Conservation (phyloP, 2,888 invertebrate species). For the Perizoma affinitatum region DNA sequence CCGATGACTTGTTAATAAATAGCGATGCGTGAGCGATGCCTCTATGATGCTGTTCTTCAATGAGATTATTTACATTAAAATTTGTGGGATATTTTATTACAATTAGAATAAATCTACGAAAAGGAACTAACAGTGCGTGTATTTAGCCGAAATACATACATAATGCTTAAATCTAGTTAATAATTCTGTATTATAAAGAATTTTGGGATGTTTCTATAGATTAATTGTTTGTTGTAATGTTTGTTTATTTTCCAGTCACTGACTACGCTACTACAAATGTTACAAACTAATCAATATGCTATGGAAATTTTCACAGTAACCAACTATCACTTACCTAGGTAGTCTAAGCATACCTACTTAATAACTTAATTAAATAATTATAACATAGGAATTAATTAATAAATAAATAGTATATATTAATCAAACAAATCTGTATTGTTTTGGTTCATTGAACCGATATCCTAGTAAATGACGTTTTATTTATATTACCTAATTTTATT, state of each 20-base stretch:
- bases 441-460: constrained; percentile 35
- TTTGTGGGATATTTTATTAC: constrained; percentile 28
- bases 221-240: constrained; percentile 12
- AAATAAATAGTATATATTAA: constrained; percentile 83
- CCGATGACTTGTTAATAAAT: neutral
- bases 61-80: constrained; percentile 26
- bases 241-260: constrained; percentile 40
- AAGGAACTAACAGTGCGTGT: constrained; percentile 79
- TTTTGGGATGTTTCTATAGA: constrained; percentile 14
- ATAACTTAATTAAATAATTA: constrained; percentile 54
- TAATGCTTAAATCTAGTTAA: constrained; percentile 59
- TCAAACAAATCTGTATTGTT: constrained; percentile 45
- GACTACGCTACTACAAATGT: constrained; percentile 41
- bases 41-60: constrained; percentile 5
- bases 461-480: constrained; percentile 16
- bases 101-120: constrained; percentile 53
- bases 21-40: neutral
- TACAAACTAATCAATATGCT: constrained; percentile 55
- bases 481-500: constrained; percentile 6
- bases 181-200: constrained; percentile 39
- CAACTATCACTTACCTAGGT: constrained; percentile 44
- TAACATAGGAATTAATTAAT: constrained; percentile 67
- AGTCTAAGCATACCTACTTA: constrained; percentile 46
- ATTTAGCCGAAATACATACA: constrained; percentile 65
- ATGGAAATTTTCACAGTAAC: constrained; percentile 73